Evolutionary conservation across 2,113 vertebrate species (phyloP), one percentile per base, ranked within the genome.

Genomic region (Pelusios castaneus): DNA sequence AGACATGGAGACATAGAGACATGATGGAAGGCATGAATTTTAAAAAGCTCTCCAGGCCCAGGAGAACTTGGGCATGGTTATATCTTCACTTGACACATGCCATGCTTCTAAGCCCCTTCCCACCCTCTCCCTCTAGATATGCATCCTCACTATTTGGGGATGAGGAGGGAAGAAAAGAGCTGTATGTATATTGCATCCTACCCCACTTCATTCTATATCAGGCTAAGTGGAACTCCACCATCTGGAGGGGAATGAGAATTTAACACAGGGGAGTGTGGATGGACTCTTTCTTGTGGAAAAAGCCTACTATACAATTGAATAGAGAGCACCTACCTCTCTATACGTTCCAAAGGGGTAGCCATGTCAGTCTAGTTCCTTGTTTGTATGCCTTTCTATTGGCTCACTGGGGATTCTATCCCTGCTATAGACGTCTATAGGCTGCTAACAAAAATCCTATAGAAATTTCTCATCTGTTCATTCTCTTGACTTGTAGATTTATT

Each of bases 11-110:
- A 25, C 43, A 81, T 67, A 5, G 77, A 8, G 60, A 88, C 90
- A 93, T 47, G 47, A 47, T 47, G 47, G 47, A 21, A 34, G 5
- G 19, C 73, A n/a, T 14, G 87, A 89, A 89, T 80, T 84, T 92
- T 84, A 75, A 92, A 75, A 52, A 17, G 91, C 73, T 52, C 80
- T 84, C 56, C 0, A 1, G 79, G 85, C 60, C 80, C 22, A 47
- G n/a, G 67, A 80, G 58, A 1, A 1, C 5, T n/a, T 14, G 82
- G 79, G 87, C 10, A n/a, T 1, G 60, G 58, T 47, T 49, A 14
- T 54, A 21, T 70, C 56, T 75, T 27, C 56, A 25, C 75, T 76
- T 45, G 89, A 54, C 85, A 52, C 54, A 54, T 67, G 80, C 73
- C 80, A 5, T 1, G 1, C 3, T 85, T 80, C 47, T 85, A 2